These are phyloP conservation scores for Synergus itoensis DNA, from an alignment of 2,888 invertebrate species.

Conservation along the genomic window DNA sequence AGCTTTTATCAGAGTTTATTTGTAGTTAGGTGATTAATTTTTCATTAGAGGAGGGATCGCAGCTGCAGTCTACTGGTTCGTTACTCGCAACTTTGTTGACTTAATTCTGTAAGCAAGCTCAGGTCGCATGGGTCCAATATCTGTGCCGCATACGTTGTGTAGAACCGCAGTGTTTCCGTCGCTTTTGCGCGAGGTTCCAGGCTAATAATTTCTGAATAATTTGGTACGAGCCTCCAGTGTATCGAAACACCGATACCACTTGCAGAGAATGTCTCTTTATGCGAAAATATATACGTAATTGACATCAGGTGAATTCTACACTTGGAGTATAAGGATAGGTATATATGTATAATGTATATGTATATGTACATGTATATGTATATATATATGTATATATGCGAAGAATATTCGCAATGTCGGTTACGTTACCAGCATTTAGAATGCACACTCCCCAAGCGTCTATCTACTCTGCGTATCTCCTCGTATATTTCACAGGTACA, in stretches of 20 bases:
- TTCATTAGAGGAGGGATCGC: constrained; percentile 2
- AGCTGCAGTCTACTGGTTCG: constrained; percentile 18
- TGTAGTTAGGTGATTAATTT: constrained; percentile 7
- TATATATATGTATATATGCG: constrained; percentile 43
- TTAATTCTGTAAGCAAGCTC: constrained; percentile 38
- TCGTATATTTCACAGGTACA: constrained; percentile 62
- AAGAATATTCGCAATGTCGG: constrained; percentile 65
- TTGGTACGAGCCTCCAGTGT: constrained; percentile 31
- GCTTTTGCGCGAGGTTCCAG: constrained; percentile 30
- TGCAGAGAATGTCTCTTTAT: constrained; percentile 17
- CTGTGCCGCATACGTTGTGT: neutral
- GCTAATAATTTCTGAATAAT: constrained; percentile 41
- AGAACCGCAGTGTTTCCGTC: neutral
- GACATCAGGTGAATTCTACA: constrained; percentile 12
- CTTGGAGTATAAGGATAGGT: neutral
- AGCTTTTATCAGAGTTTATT: neutral
- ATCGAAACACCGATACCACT: constrained; percentile 28
- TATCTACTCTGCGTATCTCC: constrained; percentile 63
- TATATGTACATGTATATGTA: constrained; percentile 38
- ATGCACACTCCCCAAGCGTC: constrained; percentile 62
- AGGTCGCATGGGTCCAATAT: constrained; percentile 39
- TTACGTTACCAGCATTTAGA: constrained; percentile 65
- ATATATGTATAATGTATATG: neutral
- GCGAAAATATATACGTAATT: constrained; percentile 41
- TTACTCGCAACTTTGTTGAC: constrained; percentile 38